Evolutionary conservation across 2,113 vertebrate species (phyloP), one percentile per base, ranked within the genome.

Genomic region (Amblyopsis rosae): DNA sequence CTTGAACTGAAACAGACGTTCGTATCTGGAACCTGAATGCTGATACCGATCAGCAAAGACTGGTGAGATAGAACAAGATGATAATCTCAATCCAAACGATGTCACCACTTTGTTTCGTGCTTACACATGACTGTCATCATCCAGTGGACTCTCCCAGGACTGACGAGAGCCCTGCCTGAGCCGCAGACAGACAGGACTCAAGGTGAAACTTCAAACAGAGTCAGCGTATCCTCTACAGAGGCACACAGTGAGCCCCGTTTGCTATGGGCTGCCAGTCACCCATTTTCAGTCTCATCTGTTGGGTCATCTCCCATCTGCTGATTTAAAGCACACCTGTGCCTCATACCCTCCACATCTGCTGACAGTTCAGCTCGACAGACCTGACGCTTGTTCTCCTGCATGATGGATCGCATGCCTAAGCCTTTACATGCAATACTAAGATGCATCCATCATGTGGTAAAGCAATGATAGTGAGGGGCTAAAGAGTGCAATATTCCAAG

Each of bases 111-210:
- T 69, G 64, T 68, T 70, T 58, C 65, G 16, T 32, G 53, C 60
- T 82, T 72, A 75, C 49, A 82, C 66, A 50, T 32, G 55, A 73
- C 61, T 78, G 62, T 76, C 65, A 73, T 80, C 72, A 80, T 78
- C 56, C 57, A 45, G 19, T 47, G 19, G 12, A 46, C 49, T 70
- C 69, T 79, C 76, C 53, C 45, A 60, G 51, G 61, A 49, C 35
- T 55, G 48, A 74, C 58, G 19, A n/a, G 58, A 70, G 53, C 46
- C 6, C 9, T 61, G 10, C 51, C 16, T 59, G 47, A 81, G 50
- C n/a, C 16, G 51, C n/a, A 77, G 64, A 71, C 72, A 57, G 56
- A 11, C 63, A 3, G 12, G 55, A 13, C 16, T 71, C 51, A 69
- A 78, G 72, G 65, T 55, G 51, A 68, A 72, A 62, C 47, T 61